Evolutionary conservation across 2,113 vertebrate species (phyloP).

Genomic region (Scophthalmus maximus): DNA sequence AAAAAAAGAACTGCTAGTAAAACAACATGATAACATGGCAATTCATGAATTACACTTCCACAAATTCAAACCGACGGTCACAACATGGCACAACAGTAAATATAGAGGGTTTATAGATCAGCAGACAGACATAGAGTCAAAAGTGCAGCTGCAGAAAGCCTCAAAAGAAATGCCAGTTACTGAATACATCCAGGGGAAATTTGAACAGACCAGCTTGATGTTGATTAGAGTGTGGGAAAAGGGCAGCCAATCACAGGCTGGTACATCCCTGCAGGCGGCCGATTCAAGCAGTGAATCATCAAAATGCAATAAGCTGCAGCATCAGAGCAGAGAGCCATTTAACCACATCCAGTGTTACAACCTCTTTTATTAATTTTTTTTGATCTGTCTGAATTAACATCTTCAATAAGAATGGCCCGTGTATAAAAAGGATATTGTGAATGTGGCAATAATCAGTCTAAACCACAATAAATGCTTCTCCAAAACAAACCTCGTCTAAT

Average conservation of each 20-base stretch:
- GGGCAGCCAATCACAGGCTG: slow-evolving; percentile 41
- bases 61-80: not conserved
- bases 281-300: slow-evolving; percentile 37
- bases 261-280: slow-evolving; percentile 25
- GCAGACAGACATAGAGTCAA: not conserved
- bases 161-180: not conserved
- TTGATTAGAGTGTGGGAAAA: slow-evolving; percentile 53
- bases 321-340: slow-evolving; percentile 28
- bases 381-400: not conserved
- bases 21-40: not conserved
- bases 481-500: not conserved
- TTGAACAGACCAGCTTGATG: slow-evolving; percentile 43
- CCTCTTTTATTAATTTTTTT: not conserved
- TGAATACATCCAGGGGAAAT: not conserved
- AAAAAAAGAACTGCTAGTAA: not conserved
- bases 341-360: not conserved
- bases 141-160: slow-evolving; percentile 2
- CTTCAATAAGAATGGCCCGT: not conserved
- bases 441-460: not conserved
- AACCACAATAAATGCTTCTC: not conserved
- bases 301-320: slow-evolving; percentile 29
- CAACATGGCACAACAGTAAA: not conserved
- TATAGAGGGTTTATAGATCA: not conserved
- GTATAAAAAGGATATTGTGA: slow-evolving; percentile 3
- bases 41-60: not conserved